Conservation (phyloP, 2,797 vertebrate species). For the Acomys russatus region DNA sequence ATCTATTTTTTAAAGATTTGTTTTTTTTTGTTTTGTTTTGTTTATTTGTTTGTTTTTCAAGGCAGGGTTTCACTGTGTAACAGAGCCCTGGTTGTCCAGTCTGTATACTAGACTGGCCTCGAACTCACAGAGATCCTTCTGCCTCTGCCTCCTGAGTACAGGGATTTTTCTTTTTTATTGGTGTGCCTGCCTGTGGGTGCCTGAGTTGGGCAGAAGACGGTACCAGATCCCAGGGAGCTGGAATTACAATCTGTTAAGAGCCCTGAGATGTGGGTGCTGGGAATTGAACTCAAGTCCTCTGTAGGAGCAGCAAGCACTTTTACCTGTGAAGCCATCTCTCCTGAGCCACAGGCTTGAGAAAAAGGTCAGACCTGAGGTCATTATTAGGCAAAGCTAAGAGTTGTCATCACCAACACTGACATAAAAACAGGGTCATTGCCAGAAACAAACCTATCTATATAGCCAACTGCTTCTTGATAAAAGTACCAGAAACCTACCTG, state of each 20-base stretch:
- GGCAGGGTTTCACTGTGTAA: no score
- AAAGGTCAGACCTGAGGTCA: background rate
- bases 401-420: background rate
- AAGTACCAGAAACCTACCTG: background rate
- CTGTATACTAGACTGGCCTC: no score
- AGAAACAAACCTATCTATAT: background rate
- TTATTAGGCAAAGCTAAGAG: background rate
- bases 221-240: background rate
- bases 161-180: background rate
- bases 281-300: background rate
- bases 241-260: background rate
- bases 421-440: background rate
- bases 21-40: no score
- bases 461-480: background rate
- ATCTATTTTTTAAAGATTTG: background rate
- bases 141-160: no score
- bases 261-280: background rate
- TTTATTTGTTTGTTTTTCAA: no score
- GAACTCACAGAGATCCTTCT: no score
- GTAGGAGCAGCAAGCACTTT: no score
- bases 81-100: no score
- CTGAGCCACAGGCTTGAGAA: background rate
- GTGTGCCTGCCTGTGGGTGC: background rate
- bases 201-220: background rate
- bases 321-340: background rate